These are phyloP conservation scores for Thyatira batis DNA, from an alignment of 2,888 invertebrate species.

Conservation along the genomic window DNA sequence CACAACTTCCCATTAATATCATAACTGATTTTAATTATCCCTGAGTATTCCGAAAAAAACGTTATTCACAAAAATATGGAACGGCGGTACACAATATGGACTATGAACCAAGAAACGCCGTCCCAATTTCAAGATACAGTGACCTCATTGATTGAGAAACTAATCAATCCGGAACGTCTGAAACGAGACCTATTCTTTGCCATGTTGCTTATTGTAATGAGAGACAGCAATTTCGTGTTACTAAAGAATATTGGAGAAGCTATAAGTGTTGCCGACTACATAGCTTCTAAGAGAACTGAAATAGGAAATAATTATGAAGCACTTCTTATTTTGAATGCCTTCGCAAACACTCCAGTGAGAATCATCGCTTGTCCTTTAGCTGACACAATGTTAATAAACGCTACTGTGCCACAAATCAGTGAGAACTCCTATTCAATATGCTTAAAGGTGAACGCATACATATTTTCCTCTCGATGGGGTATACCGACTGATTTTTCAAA, in stretches of 20 bases:
- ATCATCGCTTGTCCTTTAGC: conserved; percentile 32
- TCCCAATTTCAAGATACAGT: conserved; percentile 40
- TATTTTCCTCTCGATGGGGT: conserved; percentile 29
- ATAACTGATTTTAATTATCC: no score
- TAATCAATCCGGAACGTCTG: conserved; percentile 52
- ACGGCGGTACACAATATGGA: conserved; percentile 24
- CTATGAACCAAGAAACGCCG: conserved; percentile 34
- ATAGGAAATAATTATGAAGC: conserved; percentile 27
- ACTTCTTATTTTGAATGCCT: conserved; percentile 31
- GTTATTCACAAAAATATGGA: conserved; percentile 29
- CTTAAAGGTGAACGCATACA: conserved; percentile 27
- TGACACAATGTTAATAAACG: conserved; percentile 41
- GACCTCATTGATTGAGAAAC: conserved; percentile 42
- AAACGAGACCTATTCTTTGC: conserved; percentile 50
- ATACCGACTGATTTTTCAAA: conserved; percentile 32
- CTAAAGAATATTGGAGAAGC: conserved; percentile 23
- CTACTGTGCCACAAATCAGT: conserved; percentile 28
- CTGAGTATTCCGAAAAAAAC: no score
- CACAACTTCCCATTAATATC: no score
- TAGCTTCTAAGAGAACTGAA: conserved; percentile 25
- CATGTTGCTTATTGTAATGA: conserved; percentile 46
- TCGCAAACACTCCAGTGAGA: conserved; percentile 32
- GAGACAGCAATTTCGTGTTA: conserved; percentile 48
- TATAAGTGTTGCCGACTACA: conserved; percentile 31
- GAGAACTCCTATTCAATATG: conserved; percentile 40